Evolutionary conservation across 2,797 vertebrate species (phyloP).

Genomic region (Sebastes iracundus): DNA sequence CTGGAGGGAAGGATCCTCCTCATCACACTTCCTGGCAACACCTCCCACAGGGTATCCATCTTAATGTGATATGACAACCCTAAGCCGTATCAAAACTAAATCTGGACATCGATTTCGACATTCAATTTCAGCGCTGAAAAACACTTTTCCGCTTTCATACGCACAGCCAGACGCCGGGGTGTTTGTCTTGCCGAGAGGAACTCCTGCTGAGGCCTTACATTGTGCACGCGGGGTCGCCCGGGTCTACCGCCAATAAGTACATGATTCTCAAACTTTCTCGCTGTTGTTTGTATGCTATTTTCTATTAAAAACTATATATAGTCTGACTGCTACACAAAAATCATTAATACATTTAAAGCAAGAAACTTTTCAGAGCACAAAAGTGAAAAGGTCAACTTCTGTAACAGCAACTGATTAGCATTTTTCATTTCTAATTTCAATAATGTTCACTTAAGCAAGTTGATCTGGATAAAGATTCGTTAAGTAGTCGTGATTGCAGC

Average conservation of each 20-base stretch:
- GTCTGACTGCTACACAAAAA: background rate
- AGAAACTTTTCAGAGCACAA: background rate
- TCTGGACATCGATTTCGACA: slow-evolving; percentile 69
- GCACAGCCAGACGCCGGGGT: slow-evolving; percentile 21
- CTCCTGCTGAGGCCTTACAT: slow-evolving; percentile 38
- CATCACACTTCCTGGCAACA: slow-evolving; percentile 67
- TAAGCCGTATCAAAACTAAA: slow-evolving; percentile 67
- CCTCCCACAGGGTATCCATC: slow-evolving; percentile 66
- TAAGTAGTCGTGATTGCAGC: background rate
- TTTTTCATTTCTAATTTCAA: slow-evolving; percentile 3
- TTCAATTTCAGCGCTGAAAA: slow-evolving; percentile 64
- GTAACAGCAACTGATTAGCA: background rate
- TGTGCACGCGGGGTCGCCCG: background rate
- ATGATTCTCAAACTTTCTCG: slow-evolving; percentile 23
- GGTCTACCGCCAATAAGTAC: slow-evolving; percentile 4
- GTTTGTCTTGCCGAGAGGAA: slow-evolving; percentile 52
- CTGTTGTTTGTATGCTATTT: background rate
- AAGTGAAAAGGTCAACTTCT: slow-evolving; percentile 17
- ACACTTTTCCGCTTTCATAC: slow-evolving; percentile 65
- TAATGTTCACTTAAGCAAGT: background rate
- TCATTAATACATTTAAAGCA: background rate
- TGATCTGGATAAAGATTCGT: background rate
- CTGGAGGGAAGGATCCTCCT: slow-evolving; percentile 61
- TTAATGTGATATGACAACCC: slow-evolving; percentile 78
- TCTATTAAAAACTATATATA: background rate